These are phyloP conservation scores for Mya arenaria DNA, from an alignment of 1,140 invertebrate genomes.

Conservation along the genomic window DNA sequence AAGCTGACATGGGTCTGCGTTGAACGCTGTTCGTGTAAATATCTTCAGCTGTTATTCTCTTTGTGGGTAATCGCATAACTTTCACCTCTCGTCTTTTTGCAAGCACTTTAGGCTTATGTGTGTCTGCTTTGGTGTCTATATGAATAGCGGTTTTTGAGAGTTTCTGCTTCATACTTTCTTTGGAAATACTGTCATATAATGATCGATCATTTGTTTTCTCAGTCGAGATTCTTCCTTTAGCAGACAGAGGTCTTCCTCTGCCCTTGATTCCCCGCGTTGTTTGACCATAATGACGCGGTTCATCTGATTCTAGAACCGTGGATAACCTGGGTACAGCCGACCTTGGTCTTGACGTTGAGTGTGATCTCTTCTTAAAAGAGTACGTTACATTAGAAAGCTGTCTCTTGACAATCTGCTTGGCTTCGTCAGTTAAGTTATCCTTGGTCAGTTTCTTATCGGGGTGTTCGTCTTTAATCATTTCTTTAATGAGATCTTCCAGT, in stretches of 20 bases:
- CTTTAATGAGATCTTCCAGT: background rate
- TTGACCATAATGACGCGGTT: background rate
- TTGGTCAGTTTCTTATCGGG: background rate
- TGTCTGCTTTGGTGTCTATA: too few relatives aligned
- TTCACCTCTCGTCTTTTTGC: too few relatives aligned
- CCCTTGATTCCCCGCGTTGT: background rate
- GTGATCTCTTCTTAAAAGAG: background rate
- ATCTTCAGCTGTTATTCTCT: too few relatives aligned
- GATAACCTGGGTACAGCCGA: background rate
- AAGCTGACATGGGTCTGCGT: too few relatives aligned
- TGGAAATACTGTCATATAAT: too few relatives aligned
- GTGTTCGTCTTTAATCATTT: constrained; percentile 1
- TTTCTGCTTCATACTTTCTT: too few relatives aligned
- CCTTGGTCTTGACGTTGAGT: background rate
- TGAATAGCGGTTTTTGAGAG: too few relatives aligned
- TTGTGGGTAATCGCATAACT: too few relatives aligned
- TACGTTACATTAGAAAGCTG: background rate
- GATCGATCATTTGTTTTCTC: background rate
- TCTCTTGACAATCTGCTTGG: background rate
- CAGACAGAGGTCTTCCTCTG: background rate
- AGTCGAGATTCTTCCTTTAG: background rate
- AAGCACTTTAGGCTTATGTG: too few relatives aligned
- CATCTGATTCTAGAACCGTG: background rate
- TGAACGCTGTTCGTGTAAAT: too few relatives aligned
- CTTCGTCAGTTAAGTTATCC: constrained; percentile 20